phyloP scores from a whole-genome alignment of 1,140 invertebrate species.

The Psilanteris sp. region DNA sequence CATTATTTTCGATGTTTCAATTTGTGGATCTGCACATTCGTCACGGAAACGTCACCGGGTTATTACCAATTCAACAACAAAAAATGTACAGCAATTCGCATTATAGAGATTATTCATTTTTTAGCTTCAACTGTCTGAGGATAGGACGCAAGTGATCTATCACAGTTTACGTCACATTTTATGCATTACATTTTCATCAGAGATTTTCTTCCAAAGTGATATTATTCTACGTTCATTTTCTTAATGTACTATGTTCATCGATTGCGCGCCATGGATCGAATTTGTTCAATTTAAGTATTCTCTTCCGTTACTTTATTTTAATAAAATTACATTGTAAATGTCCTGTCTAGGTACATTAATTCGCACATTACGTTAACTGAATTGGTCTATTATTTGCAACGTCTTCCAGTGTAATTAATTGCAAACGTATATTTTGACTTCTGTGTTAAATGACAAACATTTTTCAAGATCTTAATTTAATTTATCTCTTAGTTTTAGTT shows the following conservation, averaged over 20 bases:
- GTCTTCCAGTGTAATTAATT: conserved; percentile 2
- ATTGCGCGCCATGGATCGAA: conserved; percentile 2
- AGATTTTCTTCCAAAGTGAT: conserved; percentile 28
- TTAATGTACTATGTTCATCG: conserved; percentile 19
- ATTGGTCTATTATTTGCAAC: conserved; percentile 11
- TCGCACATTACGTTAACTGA: background rate
- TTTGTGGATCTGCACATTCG: conserved; percentile 12
- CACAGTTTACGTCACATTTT: conserved; percentile 21
- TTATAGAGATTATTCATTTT: conserved; percentile 33
- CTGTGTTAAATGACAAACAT: no score
- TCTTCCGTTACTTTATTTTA: background rate
- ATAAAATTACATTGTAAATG: conserved; percentile 9
- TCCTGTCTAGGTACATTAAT: background rate
- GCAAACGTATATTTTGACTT: no score
- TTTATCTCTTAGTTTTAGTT: no score
- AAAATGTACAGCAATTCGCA: conserved; percentile 29
- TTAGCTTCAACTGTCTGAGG: conserved; percentile 13
- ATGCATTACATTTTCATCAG: conserved; percentile 35
- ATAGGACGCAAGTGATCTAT: conserved; percentile 12
- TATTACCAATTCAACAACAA: conserved; percentile 25
- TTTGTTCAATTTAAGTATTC: conserved; percentile 3
- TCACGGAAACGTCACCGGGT: conserved; percentile 15
- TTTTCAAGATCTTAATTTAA: no score
- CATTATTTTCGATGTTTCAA: conserved; percentile 3
- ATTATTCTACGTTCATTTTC: conserved; percentile 26